phyloP scores from a whole-genome alignment of 2,797 vertebrate species.

The Emydoidea blandingii region DNA sequence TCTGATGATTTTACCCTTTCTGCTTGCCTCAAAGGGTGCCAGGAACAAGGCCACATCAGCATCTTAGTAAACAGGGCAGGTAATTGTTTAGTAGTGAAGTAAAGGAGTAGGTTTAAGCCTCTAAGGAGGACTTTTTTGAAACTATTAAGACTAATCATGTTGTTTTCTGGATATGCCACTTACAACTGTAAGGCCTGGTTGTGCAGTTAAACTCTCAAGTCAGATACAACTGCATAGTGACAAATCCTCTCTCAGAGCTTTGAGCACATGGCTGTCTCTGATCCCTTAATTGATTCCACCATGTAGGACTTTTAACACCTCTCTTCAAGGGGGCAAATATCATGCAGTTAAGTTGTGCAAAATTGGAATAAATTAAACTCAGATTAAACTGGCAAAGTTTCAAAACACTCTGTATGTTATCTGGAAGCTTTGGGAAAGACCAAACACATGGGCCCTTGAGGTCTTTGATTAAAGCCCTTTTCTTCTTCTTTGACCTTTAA shows the following conservation, averaged over 20 bases:
- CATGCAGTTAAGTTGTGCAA: constrained; percentile 20
- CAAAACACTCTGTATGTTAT: background rate
- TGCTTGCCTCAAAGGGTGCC: constrained; percentile 28
- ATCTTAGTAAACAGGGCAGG: constrained; percentile 44
- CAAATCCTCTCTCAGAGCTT: constrained; percentile 59
- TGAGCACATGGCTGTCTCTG: constrained; percentile 44
- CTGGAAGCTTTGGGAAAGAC: background rate
- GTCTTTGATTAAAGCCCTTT: background rate
- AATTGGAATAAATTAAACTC: constrained; percentile 44
- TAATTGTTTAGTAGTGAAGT: background rate
- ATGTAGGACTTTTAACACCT: constrained; percentile 43
- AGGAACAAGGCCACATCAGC: constrained; percentile 12
- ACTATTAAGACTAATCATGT: background rate
- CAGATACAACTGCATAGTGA: constrained; percentile 27
- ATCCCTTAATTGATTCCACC: constrained; percentile 56
- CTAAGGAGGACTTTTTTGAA: background rate
- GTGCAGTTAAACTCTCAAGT: constrained; percentile 60
- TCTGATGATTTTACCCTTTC: constrained; percentile 49
- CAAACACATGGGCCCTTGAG: fast-evolving
- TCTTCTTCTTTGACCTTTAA: background rate
- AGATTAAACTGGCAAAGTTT: constrained; percentile 37
- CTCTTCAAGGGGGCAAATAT: constrained; percentile 10
- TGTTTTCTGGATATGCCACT: constrained; percentile 5
- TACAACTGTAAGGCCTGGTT: background rate
- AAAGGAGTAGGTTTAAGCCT: background rate